Percentiles rank a stretch among this genome's conserved stretches.
These are phyloP conservation scores for Daubentonia madagascariensis DNA, from an alignment of 2,113 vertebrate species.

Conservation along the genomic window DNA sequence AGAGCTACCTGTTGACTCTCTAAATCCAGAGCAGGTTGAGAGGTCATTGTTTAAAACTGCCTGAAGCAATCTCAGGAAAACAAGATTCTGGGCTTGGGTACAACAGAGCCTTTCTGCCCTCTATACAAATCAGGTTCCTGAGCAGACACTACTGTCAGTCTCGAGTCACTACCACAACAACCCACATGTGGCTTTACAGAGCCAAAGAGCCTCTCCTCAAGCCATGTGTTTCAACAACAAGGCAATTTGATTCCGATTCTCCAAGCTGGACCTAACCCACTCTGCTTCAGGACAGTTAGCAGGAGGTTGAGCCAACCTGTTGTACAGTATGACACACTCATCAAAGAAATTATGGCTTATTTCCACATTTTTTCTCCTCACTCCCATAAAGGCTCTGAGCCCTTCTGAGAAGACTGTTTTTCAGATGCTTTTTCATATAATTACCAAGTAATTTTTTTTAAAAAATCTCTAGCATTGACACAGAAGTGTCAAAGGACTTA, in stretches of 20 bases:
- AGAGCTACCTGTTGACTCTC: not conserved
- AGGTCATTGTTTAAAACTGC: not conserved
- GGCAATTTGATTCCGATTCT: not conserved
- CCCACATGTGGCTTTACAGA: not conserved
- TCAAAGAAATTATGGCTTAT: not conserved
- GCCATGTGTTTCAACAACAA: not conserved
- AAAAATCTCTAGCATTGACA: not conserved
- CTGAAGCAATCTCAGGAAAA: not conserved
- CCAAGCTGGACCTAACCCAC: not conserved
- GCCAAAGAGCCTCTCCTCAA: not conserved
- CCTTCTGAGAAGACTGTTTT: not conserved
- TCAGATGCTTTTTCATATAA: not conserved
- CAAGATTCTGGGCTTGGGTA: not conserved
- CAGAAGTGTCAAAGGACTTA: not conserved
- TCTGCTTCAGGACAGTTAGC: not conserved
- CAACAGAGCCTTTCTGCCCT: not conserved
- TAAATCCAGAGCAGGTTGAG: not conserved
- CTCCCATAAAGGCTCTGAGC: not conserved
- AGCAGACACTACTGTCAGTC: not conserved
- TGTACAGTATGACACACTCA: fast-evolving
- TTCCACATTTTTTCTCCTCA: not conserved
- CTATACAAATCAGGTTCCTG: not conserved
- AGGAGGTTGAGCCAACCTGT: not conserved
- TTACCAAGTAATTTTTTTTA: not conserved
- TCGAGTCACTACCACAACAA: not conserved